phyloP scores from a whole-genome alignment of 2,888 invertebrate species.

The Sarcophaga subvicina region DNA sequence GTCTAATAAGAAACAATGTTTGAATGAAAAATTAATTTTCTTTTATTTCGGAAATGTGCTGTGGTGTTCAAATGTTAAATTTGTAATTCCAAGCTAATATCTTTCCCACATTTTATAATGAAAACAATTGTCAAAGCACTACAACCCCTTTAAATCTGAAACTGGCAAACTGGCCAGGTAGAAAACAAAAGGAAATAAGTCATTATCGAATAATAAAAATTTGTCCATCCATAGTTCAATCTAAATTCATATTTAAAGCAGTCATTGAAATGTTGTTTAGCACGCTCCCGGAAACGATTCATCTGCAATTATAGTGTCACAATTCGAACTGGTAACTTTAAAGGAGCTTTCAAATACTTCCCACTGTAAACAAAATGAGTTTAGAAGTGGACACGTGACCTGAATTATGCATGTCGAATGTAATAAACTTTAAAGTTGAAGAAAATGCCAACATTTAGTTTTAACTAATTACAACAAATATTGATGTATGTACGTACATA shows the following conservation, averaged over 20 bases:
- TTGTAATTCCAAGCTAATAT: not conserved
- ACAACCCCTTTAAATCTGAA: not conserved
- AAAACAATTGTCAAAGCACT: not conserved
- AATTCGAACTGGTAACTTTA: slow-evolving; percentile 41
- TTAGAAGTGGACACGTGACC: not conserved
- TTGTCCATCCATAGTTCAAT: not conserved
- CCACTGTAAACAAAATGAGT: not conserved
- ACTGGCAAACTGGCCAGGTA: not conserved
- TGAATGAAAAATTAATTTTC: too few species aligned
- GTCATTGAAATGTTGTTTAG: not conserved
- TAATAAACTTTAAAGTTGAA: not conserved
- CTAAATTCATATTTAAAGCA: not conserved
- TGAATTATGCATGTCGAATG: not conserved
- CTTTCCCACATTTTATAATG: not conserved
- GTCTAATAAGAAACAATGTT: too few species aligned
- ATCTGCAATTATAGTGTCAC: slow-evolving; percentile 81
- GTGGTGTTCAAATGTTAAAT: too few species aligned
- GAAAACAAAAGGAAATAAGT: not conserved
- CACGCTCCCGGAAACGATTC: slow-evolving; percentile 75
- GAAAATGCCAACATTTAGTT: not conserved
- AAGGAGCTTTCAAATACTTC: not conserved
- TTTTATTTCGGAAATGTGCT: too few species aligned
- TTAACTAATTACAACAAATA: not conserved
- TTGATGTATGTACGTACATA: not conserved
- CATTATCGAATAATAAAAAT: not conserved